Evolutionary conservation across 2,113 vertebrate genomes (phyloP).

Genomic region (Synchiropus splendidus): DNA sequence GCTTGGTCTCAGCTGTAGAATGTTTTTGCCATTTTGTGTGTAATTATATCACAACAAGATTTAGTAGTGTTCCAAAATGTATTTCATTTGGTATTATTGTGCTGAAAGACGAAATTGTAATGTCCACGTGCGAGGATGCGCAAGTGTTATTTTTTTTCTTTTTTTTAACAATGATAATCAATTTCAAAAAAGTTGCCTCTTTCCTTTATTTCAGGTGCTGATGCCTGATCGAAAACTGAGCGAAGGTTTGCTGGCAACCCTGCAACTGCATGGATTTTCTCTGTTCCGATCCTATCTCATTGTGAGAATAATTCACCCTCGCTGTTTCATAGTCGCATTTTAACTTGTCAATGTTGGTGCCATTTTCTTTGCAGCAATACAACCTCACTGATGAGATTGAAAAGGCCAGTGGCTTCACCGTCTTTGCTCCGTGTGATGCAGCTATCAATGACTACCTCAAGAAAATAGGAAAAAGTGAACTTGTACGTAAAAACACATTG

Average conservation of each 20-base stretch:
- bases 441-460: slow-evolving; percentile 73
- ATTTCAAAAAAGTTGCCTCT: no score
- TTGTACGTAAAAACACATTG: slow-evolving; percentile 57
- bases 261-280: slow-evolving; percentile 76
- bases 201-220: slow-evolving; percentile 67
- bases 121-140: no score
- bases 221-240: slow-evolving; percentile 64
- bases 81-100: no score
- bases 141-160: no score
- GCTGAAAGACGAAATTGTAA: no score
- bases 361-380: slow-evolving; percentile 69
- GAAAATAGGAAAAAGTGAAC: slow-evolving; percentile 47
- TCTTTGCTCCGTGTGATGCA: slow-evolving; percentile 78
- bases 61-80: no score
- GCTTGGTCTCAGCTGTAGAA: no score
- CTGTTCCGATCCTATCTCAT: slow-evolving; percentile 76
- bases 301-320: slow-evolving; percentile 51
- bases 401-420: slow-evolving; percentile 65
- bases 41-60: no score
- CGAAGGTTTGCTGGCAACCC: slow-evolving; percentile 66
- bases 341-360: background rate
- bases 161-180: no score
- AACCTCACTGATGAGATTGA: slow-evolving; percentile 71
- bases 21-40: no score
- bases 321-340: no score